These are phyloP conservation scores for Drosophila nr. perissopoda DNA, from an alignment of 2,888 invertebrate species.

Conservation along the genomic window DNA sequence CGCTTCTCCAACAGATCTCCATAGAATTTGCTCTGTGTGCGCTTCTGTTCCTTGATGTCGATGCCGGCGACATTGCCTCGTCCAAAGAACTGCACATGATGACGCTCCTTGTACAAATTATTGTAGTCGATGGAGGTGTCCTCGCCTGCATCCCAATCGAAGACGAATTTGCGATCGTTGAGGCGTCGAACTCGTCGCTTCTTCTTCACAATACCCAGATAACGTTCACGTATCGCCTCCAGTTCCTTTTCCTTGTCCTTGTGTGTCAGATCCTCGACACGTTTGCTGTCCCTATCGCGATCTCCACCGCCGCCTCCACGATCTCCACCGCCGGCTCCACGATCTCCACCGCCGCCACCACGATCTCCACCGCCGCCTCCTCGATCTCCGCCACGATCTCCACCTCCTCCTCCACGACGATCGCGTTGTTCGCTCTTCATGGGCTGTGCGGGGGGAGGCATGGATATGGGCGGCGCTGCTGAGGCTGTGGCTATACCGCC, in stretches of 20 bases:
- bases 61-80: conserved; percentile 99
- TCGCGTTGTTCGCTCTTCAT: conserved; percentile 81
- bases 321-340: conserved; percentile 76
- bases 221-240: conserved; percentile 97
- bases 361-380: conserved; percentile 73
- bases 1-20: conserved; percentile 97
- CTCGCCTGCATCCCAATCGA: conserved; percentile 99
- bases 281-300: conserved; percentile 85
- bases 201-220: conserved; percentile 96
- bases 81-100: conserved; percentile 99
- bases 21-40: conserved; percentile 98
- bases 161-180: conserved; percentile 99
- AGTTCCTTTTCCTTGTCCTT: conserved; percentile 97
- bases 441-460: conserved; percentile 40
- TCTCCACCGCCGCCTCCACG: conserved; percentile 42
- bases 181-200: conserved; percentile 95
- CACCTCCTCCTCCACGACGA: conserved; percentile 58
- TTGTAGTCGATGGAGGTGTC: conserved; percentile 99
- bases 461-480: conserved; percentile 39
- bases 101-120: conserved; percentile 96
- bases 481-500: conserved; percentile 68
- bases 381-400: conserved; percentile 17
- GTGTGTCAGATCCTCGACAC: conserved; percentile 84
- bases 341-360: conserved; percentile 43
- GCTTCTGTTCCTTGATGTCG: conserved; percentile 97